A percentile compares a stretch with the other conserved stretches of the same genome.
phyloP scores from a whole-genome alignment of 2,888 invertebrate species.

The Drosophila mimetica region DNA sequence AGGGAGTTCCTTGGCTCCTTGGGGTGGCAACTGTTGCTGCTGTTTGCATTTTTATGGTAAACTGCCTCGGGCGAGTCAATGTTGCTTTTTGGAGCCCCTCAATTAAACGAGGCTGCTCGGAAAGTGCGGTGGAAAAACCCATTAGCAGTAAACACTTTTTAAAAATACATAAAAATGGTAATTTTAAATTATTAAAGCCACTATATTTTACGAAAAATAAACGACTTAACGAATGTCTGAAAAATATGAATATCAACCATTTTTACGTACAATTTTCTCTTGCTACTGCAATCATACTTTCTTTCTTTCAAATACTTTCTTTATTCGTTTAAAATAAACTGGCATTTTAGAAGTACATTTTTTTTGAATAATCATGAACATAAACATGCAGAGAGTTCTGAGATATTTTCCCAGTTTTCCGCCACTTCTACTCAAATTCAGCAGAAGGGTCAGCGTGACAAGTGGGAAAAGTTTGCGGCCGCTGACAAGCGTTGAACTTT shows the following conservation, averaged over 20 bases:
- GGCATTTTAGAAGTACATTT: too few species aligned
- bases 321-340: neutral
- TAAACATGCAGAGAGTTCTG: neutral
- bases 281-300: too few species aligned
- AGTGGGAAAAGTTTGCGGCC: conserved; percentile 43
- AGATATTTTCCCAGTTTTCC: neutral
- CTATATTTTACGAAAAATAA: too few species aligned
- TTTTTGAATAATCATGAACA: too few species aligned
- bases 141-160: conserved; percentile 10
- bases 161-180: neutral
- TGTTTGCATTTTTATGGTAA: conserved; percentile 54
- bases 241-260: too few species aligned
- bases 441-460: conserved; percentile 28
- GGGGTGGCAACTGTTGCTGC: conserved; percentile 27
- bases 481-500: conserved; percentile 43
- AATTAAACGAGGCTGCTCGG: conserved; percentile 2
- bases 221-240: too few species aligned
- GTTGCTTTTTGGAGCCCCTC: conserved; percentile 35
- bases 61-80: conserved; percentile 37
- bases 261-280: too few species aligned
- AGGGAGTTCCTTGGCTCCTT: conserved; percentile 4
- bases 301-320: neutral
- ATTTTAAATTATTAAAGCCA: too few species aligned
- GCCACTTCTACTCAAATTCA: neutral
- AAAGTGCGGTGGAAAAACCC: conserved; percentile 15